A percentile compares a stretch with the other conserved stretches of the same genome.
phyloP scores from a whole-genome alignment of 2,888 invertebrate genomes.

The Laspeyria flexula region DNA sequence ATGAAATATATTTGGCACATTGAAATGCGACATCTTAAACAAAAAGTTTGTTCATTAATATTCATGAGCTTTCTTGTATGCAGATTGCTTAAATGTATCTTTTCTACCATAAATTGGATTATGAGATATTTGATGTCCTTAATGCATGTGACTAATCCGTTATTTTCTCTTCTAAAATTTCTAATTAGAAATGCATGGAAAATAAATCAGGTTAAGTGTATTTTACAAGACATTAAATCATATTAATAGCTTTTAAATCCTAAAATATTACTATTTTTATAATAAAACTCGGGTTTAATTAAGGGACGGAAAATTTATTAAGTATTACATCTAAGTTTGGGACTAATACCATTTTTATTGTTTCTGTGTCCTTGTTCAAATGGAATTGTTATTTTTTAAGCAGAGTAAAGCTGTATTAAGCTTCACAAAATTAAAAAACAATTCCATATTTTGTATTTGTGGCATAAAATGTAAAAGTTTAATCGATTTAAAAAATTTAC shows the following conservation, averaged over 20 bases:
- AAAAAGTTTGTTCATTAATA: conserved; percentile 30
- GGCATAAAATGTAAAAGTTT: no score
- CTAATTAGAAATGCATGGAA: conserved; percentile 40
- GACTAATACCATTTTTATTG: not conserved
- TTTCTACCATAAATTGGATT: conserved; percentile 32
- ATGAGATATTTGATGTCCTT: conserved; percentile 19
- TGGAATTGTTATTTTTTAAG: not conserved
- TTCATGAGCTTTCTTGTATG: conserved; percentile 21
- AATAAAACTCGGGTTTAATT: conserved; percentile 29
- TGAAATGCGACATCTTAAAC: conserved; percentile 13
- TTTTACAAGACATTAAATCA: conserved; percentile 40
- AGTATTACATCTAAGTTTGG: conserved; percentile 28
- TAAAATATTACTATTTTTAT: conserved; percentile 42
- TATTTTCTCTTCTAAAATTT: conserved; percentile 32
- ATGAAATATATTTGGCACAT: conserved; percentile 14
- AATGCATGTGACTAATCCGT: conserved; percentile 33
- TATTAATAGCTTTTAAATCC: conserved; percentile 36
- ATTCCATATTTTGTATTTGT: no score
- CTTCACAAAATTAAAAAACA: no score
- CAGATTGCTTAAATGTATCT: conserved; percentile 9
- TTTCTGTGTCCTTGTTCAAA: not conserved
- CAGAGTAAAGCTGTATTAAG: no score
- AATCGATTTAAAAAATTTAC: no score
- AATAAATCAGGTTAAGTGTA: conserved; percentile 37
- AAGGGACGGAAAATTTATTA: conserved; percentile 38